Evolutionary conservation across 2,113 vertebrate species (phyloP).

Genomic region (Ameiurus melas): DNA sequence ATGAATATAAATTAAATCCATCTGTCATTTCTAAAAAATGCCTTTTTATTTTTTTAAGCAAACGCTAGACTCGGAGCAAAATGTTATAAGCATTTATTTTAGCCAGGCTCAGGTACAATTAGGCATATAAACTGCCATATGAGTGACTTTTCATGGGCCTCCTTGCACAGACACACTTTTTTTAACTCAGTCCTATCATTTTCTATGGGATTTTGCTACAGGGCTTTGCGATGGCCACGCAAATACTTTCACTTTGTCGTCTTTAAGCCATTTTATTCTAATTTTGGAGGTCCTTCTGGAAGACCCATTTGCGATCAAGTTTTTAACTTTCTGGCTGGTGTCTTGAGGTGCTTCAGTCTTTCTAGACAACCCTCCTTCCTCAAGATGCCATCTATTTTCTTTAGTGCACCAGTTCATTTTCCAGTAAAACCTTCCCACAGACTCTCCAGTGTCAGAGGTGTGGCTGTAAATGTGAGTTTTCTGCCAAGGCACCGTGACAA

Average conservation of each 20-base stretch:
- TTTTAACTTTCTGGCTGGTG: not conserved
- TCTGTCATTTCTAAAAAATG: not conserved
- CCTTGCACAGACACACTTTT: not conserved
- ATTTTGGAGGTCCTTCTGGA: not conserved
- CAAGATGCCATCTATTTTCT: not conserved
- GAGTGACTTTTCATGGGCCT: not conserved
- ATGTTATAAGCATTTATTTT: not conserved
- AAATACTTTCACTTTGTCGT: not conserved
- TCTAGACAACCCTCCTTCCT: not conserved
- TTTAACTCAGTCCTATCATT: not conserved
- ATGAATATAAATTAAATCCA: slow-evolving; percentile 5
- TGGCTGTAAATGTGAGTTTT: too few species aligned
- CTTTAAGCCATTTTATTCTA: not conserved
- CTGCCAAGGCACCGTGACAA: too few species aligned
- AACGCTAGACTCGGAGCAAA: not conserved
- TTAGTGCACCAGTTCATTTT: not conserved
- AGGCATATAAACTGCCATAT: not conserved
- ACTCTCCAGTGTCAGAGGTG: not conserved
- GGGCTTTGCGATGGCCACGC: not conserved
- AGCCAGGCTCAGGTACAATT: not conserved
- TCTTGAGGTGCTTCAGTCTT: not conserved
- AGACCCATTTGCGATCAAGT: not conserved
- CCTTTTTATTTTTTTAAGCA: not conserved
- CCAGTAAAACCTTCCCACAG: not conserved
- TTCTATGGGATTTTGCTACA: too few species aligned